Percentiles rank a stretch among this genome's conserved stretches.
Evolutionary conservation across 2,113 vertebrate species (phyloP).

Genomic region (Calyptommatus sinebrachiatus): DNA sequence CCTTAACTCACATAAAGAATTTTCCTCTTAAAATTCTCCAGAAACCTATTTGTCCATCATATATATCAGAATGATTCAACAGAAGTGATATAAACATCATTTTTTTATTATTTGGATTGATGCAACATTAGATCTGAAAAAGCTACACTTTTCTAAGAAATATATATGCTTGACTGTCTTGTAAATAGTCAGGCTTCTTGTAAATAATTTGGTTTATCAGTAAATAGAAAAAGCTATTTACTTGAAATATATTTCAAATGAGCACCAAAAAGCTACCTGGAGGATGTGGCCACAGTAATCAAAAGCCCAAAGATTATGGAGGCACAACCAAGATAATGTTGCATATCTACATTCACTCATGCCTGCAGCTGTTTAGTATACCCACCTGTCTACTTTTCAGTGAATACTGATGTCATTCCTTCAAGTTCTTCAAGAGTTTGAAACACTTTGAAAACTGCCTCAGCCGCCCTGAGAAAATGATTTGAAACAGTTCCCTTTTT

Average conservation of each 20-base stretch:
- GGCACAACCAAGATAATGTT: conserved; percentile 4
- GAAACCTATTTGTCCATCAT: not conserved
- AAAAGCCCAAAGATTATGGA: not conserved
- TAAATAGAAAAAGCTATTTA: conserved; percentile 1
- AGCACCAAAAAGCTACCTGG: not conserved
- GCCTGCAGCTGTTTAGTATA: not conserved
- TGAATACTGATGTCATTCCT: not conserved
- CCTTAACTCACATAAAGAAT: not conserved
- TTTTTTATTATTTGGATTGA: not conserved
- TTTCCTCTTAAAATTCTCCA: not conserved
- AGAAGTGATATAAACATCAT: not conserved
- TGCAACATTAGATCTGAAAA: not conserved
- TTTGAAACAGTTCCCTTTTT: conserved; percentile 28
- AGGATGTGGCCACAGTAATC: not conserved
- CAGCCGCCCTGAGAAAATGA: conserved; percentile 44
- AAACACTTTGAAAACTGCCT: not conserved
- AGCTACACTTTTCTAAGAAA: not conserved
- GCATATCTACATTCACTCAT: conserved; percentile 1
- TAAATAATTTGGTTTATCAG: not conserved
- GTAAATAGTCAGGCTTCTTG: not conserved
- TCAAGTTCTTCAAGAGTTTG: not conserved
- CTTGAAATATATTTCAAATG: not conserved
- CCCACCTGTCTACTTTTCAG: conserved; percentile 22
- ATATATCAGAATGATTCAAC: not conserved
- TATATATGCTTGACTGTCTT: not conserved